Percentiles rank a stretch among this genome's conserved stretches.
Evolutionary conservation across 2,113 vertebrate species (phyloP).

Genomic region (Limnothrissa miodon): DNA sequence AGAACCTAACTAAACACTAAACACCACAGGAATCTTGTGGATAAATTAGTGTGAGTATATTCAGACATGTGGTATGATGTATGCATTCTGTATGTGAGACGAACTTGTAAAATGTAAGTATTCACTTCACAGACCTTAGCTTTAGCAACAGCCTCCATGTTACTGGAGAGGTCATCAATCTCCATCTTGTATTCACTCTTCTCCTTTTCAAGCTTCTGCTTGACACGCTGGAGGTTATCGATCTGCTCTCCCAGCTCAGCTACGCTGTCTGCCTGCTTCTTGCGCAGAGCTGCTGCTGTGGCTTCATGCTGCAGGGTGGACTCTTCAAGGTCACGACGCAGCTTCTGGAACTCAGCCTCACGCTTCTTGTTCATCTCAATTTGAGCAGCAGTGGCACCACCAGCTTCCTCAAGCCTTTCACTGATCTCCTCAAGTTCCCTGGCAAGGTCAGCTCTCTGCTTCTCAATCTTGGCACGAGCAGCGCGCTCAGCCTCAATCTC

Average conservation of each 20-base stretch:
- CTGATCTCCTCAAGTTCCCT: constrained; percentile 69
- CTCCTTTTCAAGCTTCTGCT: constrained; percentile 56
- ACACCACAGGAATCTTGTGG: too few relatives aligned
- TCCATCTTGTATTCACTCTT: constrained; percentile 55
- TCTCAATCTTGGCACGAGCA: constrained; percentile 54
- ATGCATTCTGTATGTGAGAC: too few relatives aligned
- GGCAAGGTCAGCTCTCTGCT: constrained; percentile 61
- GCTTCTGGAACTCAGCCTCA: constrained; percentile 55
- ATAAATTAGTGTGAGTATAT: too few relatives aligned
- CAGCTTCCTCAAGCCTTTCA: constrained; percentile 65
- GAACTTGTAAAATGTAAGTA: too few relatives aligned
- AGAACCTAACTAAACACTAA: too few relatives aligned
- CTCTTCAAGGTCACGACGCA: constrained; percentile 52
- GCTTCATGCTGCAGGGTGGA: constrained; percentile 54
- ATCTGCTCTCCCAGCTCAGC: constrained; percentile 55
- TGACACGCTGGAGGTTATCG: constrained; percentile 54
- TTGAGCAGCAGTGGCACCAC: constrained; percentile 48
- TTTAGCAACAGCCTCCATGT: constrained; percentile 48
- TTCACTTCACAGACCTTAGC: too few relatives aligned
- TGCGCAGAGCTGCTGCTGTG: constrained; percentile 51
- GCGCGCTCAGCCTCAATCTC: constrained; percentile 61
- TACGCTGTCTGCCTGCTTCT: constrained; percentile 58
- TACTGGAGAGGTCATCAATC: constrained; percentile 51
- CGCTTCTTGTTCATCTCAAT: constrained; percentile 54
- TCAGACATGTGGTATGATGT: too few relatives aligned